These are phyloP conservation scores for Mus musculus DNA, from an alignment of 2,113 vertebrate genomes.

Conservation along the genomic window GRCm39 chr13:44413001-44413500, in stretches of 20 bases:
- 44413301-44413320: not conserved
- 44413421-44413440: rapidly evolving
- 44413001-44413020: not conserved
- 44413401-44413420: not conserved
- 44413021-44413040: not conserved
- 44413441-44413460: not conserved
- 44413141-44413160: not conserved
- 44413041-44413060: not conserved
- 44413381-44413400: too few species aligned
- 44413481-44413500: rapidly evolving
- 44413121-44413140: not conserved
- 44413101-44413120: not conserved
- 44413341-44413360: not conserved
- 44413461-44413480: not conserved
- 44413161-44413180: not conserved
- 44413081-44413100: not conserved
- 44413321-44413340: not conserved
- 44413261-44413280: not conserved
- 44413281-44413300: not conserved
- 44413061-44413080: not conserved
- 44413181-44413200: not conserved
- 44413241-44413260: not conserved
- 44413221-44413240: not conserved
- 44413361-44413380: not conserved
- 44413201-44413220: not conserved